A percentile compares a stretch with the other conserved stretches of the same genome.
Evolutionary conservation across 2,113 vertebrate genomes (phyloP).

Genomic region (Hippocampus zosterae): DNA sequence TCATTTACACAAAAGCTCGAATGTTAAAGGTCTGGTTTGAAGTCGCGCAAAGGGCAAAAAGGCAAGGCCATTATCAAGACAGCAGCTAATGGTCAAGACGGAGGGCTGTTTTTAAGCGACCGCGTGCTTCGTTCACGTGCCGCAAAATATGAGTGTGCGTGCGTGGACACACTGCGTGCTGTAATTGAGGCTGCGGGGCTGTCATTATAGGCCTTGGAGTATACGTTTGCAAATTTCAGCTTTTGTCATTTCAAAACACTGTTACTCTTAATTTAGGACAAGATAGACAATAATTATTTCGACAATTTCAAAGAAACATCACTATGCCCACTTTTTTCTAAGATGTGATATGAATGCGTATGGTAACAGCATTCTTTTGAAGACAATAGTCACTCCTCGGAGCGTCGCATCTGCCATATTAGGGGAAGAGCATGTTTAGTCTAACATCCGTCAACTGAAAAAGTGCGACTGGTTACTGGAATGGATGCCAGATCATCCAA

Average conservation of each 20-base stretch:
- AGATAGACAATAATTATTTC: not conserved
- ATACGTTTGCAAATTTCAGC: not conserved
- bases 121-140: constrained; percentile 27
- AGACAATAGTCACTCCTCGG: too few species aligned
- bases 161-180: not conserved
- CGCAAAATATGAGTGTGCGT: constrained; percentile 13
- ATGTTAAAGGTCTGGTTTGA: constrained; percentile 37
- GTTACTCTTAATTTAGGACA: not conserved
- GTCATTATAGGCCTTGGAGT: not conserved
- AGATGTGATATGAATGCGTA: too few species aligned
- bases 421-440: too few species aligned
- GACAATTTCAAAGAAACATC: not conserved
- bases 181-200: not conserved
- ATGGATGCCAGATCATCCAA: too few species aligned
- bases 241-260: not conserved
- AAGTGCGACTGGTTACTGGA: too few species aligned
- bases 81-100: constrained; percentile 27
- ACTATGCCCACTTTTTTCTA: too few species aligned
- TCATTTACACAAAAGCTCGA: constrained; percentile 20
- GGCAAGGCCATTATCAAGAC: constrained; percentile 30
- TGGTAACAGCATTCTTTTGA: too few species aligned
- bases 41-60: constrained; percentile 30
- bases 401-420: too few species aligned
- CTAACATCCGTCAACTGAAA: too few species aligned
- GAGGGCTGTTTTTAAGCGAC: constrained; percentile 34